Percentiles rank a stretch among this genome's conserved stretches.
phyloP scores from a whole-genome alignment of 2,113 vertebrate genomes.

The Mormyrus iriodes region DNA sequence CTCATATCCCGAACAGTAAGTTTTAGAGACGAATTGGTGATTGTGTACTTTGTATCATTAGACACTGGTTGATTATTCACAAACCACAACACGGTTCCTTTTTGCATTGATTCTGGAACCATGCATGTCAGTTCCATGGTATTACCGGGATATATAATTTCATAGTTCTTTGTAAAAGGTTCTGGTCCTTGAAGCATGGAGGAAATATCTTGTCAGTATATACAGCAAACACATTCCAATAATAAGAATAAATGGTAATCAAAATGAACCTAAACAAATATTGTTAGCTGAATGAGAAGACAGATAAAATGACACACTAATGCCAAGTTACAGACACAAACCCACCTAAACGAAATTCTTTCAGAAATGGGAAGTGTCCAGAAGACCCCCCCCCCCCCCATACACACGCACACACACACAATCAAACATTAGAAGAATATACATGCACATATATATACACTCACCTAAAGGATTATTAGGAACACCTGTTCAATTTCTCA shows the following conservation, averaged over 20 bases:
- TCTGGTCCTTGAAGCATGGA: background rate
- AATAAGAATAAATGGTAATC: background rate
- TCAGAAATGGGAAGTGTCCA: background rate
- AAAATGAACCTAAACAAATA: background rate
- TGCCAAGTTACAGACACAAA: background rate
- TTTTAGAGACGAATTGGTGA: background rate
- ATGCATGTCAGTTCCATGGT: background rate
- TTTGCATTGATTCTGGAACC: background rate
- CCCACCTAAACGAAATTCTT: background rate
- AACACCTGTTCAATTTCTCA: no score
- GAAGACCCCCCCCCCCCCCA: background rate
- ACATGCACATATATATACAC: no score
- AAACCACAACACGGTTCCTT: background rate
- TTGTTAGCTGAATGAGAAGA: background rate
- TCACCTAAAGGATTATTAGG: no score
- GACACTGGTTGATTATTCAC: background rate
- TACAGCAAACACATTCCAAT: background rate
- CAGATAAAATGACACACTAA: background rate
- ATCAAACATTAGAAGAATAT: background rate
- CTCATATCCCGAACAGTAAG: background rate
- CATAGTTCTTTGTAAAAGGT: background rate
- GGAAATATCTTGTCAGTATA: background rate
- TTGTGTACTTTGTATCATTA: background rate
- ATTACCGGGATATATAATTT: background rate
- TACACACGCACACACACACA: background rate